Conservation (phyloP, 2,113 vertebrate genomes). For the Oenanthe oenanthe region DNA sequence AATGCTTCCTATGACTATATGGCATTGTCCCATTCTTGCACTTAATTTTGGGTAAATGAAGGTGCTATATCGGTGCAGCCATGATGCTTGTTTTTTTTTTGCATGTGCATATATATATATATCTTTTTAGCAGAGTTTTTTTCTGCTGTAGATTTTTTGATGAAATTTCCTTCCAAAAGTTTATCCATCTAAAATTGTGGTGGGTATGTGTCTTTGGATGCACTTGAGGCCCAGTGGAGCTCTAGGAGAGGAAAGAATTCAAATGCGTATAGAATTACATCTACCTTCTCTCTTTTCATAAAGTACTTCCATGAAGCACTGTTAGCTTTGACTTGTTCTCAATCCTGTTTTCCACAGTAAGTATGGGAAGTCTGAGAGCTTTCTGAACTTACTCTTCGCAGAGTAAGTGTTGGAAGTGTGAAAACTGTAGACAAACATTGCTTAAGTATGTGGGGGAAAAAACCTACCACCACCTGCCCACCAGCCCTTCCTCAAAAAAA, state of each 20-base stretch:
- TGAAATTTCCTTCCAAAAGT: background rate
- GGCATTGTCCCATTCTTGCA: background rate
- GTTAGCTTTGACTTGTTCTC: background rate
- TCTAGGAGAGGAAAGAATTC: background rate
- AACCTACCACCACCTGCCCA: background rate
- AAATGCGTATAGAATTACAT: background rate
- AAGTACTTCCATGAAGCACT: background rate
- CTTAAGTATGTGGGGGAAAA: background rate
- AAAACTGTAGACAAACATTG: background rate
- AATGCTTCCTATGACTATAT: background rate
- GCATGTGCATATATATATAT: background rate
- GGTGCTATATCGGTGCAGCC: background rate
- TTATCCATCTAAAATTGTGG: background rate
- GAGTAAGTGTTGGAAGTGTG: background rate
- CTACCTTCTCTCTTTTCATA: background rate
- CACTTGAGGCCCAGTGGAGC: background rate
- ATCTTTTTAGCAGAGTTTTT: background rate
- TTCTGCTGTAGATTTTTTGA: background rate
- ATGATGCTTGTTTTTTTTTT: background rate
- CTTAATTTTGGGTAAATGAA: background rate
- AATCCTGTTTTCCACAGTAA: background rate
- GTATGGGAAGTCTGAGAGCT: background rate
- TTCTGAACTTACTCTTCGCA: background rate
- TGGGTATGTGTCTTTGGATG: background rate
- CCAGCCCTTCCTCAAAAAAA: background rate